Evolutionary conservation across 2,888 invertebrate genomes (phyloP).

Genomic region (Odontomyia ornata): DNA sequence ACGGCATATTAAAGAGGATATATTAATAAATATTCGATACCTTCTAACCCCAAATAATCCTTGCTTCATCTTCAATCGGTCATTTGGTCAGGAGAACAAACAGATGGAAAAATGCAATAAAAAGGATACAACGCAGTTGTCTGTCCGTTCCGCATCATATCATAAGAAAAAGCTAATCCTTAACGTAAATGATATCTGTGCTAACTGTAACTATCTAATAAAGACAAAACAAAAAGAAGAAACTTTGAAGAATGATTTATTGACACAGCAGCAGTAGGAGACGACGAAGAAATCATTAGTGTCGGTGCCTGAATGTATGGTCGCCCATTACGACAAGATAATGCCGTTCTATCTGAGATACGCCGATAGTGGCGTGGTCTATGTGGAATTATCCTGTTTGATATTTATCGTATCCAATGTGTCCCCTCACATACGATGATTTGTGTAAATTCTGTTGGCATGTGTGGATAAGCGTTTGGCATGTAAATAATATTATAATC

Average conservation of each 20-base stretch:
- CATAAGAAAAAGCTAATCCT: slow-evolving; percentile 32
- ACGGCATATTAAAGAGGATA: no score
- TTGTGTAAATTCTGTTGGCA: slow-evolving; percentile 12
- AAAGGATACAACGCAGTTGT: background rate
- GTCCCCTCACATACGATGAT: slow-evolving; percentile 1
- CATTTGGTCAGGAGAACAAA: background rate
- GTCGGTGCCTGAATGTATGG: slow-evolving; percentile 2
- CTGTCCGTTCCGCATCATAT: no score
- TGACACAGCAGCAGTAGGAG: background rate
- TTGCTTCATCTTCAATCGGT: background rate
- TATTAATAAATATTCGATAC: no score
- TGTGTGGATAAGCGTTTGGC: background rate
- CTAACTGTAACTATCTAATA: background rate
- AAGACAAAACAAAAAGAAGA: slow-evolving; percentile 28
- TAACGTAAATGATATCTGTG: slow-evolving; percentile 5
- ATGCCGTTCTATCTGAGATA: background rate
- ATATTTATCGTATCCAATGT: slow-evolving; percentile 24
- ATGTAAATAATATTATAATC: slow-evolving; percentile 39
- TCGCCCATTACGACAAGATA: slow-evolving; percentile 25
- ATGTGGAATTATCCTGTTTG: background rate
- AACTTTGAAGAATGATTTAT: slow-evolving; percentile 39
- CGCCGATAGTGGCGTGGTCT: background rate
- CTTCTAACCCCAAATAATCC: no score
- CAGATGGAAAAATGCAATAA: background rate
- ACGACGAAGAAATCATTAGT: slow-evolving; percentile 6